These are phyloP conservation scores for Poliocrania exsul DNA, from an alignment of 2,797 vertebrate genomes.

Conservation along the genomic window DNA sequence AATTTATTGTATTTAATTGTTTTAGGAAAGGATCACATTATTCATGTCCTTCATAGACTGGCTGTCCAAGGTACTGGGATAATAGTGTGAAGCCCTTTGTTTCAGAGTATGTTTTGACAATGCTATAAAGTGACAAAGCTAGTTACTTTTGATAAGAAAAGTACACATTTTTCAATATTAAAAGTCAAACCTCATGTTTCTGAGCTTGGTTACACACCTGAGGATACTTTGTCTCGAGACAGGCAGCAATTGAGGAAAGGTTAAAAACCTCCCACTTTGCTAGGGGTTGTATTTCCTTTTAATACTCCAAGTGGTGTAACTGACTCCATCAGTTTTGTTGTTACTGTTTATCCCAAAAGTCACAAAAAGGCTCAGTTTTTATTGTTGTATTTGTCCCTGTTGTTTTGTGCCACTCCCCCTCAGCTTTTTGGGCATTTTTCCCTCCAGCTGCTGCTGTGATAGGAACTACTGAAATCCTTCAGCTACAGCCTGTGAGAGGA, in stretches of 20 bases:
- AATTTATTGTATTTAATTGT: background rate
- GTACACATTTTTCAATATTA: background rate
- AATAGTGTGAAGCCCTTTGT: background rate
- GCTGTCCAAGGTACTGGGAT: background rate
- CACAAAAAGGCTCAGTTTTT: background rate
- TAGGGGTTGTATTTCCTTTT: background rate
- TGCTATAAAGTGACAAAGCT: background rate
- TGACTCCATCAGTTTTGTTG: background rate
- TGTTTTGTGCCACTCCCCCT: fast-evolving
- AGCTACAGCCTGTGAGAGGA: background rate
- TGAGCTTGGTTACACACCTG: background rate
- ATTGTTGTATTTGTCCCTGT: background rate
- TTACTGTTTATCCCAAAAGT: background rate
- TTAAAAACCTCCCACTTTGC: background rate
- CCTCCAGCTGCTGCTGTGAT: background rate
- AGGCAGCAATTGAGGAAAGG: background rate
- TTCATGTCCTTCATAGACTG: background rate
- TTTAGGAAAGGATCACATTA: background rate
- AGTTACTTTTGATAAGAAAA: background rate
- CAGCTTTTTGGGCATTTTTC: background rate
- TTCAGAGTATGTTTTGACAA: background rate
- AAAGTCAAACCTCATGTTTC: background rate
- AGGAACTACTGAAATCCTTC: background rate
- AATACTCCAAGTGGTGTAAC: background rate
- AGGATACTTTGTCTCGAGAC: background rate